Evolutionary conservation across 53 echinoderm and acorn worm species (phyloP).

Genomic region (Paracentrotus lividus): DNA sequence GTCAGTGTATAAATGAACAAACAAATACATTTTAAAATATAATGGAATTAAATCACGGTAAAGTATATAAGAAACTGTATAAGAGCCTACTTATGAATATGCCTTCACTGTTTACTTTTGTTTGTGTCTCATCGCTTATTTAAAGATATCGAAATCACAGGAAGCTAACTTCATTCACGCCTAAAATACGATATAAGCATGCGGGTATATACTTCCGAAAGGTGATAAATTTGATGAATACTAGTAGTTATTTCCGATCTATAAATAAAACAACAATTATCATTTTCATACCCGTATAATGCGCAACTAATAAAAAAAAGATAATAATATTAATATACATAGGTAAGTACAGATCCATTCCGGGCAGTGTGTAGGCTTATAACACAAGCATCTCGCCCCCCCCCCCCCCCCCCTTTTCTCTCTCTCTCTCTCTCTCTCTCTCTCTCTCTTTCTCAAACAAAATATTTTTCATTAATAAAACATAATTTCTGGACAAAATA

Average conservation of each 20-base stretch:
- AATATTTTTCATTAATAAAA: no score
- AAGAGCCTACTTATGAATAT: no score
- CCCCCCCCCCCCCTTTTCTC: neutral
- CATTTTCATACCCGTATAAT: neutral
- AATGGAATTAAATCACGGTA: no score
- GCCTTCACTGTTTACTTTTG: neutral
- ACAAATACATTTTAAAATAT: no score
- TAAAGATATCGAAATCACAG: neutral
- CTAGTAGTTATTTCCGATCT: neutral
- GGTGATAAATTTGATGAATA: neutral
- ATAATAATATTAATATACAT: no score
- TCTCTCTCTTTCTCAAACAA: neutral
- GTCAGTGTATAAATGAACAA: no score
- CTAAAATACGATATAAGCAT: neutral
- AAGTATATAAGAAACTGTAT: no score
- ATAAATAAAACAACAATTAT: neutral
- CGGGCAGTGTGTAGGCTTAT: no score
- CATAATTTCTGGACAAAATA: no score
- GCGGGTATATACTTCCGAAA: neutral
- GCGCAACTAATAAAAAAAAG: no score
- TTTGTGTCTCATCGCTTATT: neutral
- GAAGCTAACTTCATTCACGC: neutral
- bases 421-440: neutral
- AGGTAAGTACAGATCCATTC: no score
- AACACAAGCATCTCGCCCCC: neutral